These are phyloP conservation scores for Lepus europaeus DNA, from an alignment of 2,113 vertebrate species.

Conservation along the genomic window DNA sequence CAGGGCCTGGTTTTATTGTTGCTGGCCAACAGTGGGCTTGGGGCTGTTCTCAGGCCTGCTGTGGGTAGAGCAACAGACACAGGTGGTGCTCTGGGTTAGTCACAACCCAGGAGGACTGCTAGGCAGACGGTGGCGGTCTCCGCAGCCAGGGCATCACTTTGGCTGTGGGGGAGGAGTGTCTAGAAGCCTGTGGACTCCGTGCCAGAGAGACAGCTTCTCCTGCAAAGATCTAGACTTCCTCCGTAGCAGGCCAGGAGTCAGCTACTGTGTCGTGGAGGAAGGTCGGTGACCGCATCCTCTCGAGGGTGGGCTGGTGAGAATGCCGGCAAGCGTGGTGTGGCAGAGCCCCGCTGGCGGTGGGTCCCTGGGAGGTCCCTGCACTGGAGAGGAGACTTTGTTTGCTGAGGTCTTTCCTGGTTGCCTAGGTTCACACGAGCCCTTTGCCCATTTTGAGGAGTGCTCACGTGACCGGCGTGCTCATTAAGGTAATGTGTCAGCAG, in stretches of 20 bases:
- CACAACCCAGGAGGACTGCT: neutral
- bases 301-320: neutral
- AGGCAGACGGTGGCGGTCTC: neutral
- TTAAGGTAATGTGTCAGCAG: slow-evolving; percentile 58
- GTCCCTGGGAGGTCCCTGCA: neutral
- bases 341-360: neutral
- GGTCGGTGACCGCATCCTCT: neutral
- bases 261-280: neutral
- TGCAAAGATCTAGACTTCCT: neutral
- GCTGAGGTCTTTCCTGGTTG: neutral
- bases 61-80: neutral
- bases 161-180: neutral
- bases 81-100: neutral
- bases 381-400: neutral
- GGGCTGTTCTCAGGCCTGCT: too few species aligned
- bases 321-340: too few species aligned
- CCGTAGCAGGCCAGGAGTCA: neutral
- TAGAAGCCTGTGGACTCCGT: neutral
- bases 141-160: neutral
- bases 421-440: neutral
- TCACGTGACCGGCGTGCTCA: neutral
- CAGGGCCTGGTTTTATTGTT: neutral
- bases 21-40: neutral
- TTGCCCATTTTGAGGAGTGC: neutral
- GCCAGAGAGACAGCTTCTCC: neutral